Percentiles rank a stretch among this genome's conserved stretches.
Conservation (phyloP, 2,888 invertebrate species). For the Elmis aenea region DNA sequence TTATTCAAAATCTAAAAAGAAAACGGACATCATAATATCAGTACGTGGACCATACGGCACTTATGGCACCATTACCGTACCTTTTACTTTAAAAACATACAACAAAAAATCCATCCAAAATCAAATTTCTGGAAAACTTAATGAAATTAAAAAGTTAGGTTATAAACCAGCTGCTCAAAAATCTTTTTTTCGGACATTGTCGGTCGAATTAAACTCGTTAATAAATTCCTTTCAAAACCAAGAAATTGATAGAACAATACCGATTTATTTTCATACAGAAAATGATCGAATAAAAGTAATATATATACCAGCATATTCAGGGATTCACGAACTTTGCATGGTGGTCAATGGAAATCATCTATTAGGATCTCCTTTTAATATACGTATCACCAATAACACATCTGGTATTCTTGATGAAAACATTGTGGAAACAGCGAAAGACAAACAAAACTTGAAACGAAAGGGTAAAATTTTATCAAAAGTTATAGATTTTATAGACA, state of each 20-base stretch:
- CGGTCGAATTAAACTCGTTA: conserved; percentile 23
- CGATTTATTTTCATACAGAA: conserved; percentile 49
- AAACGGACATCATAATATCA: conserved; percentile 32
- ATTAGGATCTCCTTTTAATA: conserved; percentile 56
- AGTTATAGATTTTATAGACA: conserved; percentile 34
- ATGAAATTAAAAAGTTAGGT: conserved; percentile 13
- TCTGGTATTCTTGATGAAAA: conserved; percentile 21
- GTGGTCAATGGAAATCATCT: conserved; percentile 53
- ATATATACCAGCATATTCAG: conserved; percentile 51
- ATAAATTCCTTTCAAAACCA: conserved; percentile 47
- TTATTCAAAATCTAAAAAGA: conserved; percentile 38
- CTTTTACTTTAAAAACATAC: conserved; percentile 20
- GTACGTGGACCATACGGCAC: conserved; percentile 41
- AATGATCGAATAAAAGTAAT: conserved; percentile 51
- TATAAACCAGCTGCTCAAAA: conserved; percentile 15
- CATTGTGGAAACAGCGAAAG: conserved; percentile 6
- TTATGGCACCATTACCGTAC: conserved; percentile 31
- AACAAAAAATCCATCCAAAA: conserved; percentile 16
- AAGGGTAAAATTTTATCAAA: conserved; percentile 37
- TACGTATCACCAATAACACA: conserved; percentile 44
- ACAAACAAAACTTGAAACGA: conserved; percentile 6
- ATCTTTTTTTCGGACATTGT: conserved; percentile 23
- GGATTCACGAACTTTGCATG: conserved; percentile 55
- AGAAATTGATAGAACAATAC: conserved; percentile 46
- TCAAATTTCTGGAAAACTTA: conserved; percentile 4